A percentile compares a stretch with the other conserved stretches of the same genome.
phyloP scores from a whole-genome alignment of 2,888 invertebrate genomes.

The Standfussiana lucernea region DNA sequence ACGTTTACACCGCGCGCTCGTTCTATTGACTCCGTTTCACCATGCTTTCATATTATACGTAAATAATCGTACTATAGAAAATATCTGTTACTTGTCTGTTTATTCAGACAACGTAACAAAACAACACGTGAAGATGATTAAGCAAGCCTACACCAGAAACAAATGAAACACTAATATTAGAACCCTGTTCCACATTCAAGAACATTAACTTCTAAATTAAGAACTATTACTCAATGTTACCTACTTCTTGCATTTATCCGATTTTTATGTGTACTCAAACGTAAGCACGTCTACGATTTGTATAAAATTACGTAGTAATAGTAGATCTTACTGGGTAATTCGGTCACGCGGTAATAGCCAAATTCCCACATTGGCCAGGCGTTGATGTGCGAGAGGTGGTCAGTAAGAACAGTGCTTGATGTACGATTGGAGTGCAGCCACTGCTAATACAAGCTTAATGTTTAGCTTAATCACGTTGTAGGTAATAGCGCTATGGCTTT shows the following conservation, averaged over 20 bases:
- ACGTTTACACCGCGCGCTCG: too few species aligned
- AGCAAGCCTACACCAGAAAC: constrained; percentile 44
- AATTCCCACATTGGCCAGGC: background rate
- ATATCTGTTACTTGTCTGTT: background rate
- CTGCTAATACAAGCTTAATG: background rate
- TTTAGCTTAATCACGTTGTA: too few species aligned
- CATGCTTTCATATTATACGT: too few species aligned
- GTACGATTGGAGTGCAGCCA: background rate
- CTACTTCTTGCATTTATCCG: constrained; percentile 22
- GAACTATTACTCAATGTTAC: constrained; percentile 51
- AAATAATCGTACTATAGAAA: background rate
- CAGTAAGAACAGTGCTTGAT: background rate
- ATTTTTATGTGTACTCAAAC: constrained; percentile 39
- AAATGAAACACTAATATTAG: constrained; percentile 47
- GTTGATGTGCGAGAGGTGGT: too few species aligned
- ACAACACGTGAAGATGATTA: constrained; percentile 36
- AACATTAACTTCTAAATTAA: constrained; percentile 56
- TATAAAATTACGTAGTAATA: background rate
- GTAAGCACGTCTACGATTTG: constrained; percentile 10
- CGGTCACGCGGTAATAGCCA: background rate
- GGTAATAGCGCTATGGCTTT: background rate
- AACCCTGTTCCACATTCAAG: constrained; percentile 51
- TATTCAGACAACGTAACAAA: constrained; percentile 5
- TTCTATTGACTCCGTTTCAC: too few species aligned
- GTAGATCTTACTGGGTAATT: background rate